These are phyloP conservation scores for Iselma pallidipennis DNA, from an alignment of 2,888 invertebrate genomes.

Conservation along the genomic window DNA sequence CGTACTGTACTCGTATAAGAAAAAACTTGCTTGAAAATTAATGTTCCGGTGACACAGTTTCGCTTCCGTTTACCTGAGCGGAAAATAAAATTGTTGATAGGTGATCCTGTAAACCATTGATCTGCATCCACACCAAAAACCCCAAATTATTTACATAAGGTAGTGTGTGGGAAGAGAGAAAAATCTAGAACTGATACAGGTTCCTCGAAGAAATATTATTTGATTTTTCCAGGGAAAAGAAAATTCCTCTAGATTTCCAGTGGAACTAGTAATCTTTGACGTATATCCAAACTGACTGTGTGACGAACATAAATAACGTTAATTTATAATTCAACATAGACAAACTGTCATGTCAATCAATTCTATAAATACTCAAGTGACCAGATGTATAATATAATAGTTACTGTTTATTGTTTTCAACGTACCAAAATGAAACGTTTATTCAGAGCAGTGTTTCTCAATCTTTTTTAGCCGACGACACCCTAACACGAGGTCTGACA, in stretches of 20 bases:
- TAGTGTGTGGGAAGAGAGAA: too few species aligned
- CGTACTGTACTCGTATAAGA: neutral
- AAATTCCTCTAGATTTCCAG: too few species aligned
- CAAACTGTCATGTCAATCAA: neutral
- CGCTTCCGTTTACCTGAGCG: constrained; percentile 27
- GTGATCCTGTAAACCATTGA: constrained; percentile 32
- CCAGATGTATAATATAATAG: neutral
- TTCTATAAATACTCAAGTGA: neutral
- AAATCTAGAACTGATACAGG: too few species aligned
- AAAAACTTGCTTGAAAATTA: constrained; percentile 15
- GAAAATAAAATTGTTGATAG: constrained; percentile 36
- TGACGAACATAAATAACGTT: neutral
- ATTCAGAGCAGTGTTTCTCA: too few species aligned
- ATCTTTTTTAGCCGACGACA: too few species aligned
- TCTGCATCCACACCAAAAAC: constrained; percentile 29
- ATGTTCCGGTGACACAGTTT: constrained; percentile 22
- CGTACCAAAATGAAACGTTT: neutral
- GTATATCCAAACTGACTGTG: neutral
- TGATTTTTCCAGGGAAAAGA: too few species aligned
- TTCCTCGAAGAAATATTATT: too few species aligned
- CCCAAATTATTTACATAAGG: constrained; percentile 34
- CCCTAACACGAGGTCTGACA: too few species aligned
- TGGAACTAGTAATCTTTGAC: neutral
- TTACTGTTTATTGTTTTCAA: neutral
- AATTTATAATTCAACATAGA: neutral